Conservation (phyloP, 64 coral and sea anemone genomes). For the Montipora efflorescens region DNA sequence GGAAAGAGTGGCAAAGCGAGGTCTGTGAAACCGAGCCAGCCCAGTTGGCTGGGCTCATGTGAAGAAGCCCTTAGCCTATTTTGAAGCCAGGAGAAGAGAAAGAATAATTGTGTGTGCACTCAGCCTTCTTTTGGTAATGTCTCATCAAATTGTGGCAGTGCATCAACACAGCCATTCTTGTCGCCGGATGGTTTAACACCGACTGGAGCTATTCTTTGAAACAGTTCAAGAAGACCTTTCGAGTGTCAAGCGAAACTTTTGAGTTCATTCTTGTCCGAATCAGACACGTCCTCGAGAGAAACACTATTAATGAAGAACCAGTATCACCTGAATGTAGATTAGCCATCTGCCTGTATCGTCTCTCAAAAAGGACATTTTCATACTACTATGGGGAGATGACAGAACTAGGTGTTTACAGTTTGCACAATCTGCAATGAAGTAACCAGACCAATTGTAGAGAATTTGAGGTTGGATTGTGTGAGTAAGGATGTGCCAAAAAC, state of each 20-base stretch:
- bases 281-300: not conserved
- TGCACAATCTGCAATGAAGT: conserved; percentile 29
- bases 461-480: not conserved
- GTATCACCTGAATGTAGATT: not conserved
- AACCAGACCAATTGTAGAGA: conserved; percentile 12
- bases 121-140: not conserved
- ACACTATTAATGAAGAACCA: conserved; percentile 26
- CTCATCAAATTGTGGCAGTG: not conserved
- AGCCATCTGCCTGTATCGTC: conserved; percentile 49
- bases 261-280: not conserved
- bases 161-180: not conserved
- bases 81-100: not conserved
- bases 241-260: not conserved
- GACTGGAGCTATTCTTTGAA: no score
- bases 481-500: not conserved
- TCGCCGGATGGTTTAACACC: not conserved
- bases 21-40: no score
- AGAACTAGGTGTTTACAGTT: conserved; percentile 19
- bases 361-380: conserved; percentile 12
- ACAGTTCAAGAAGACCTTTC: not conserved
- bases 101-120: no score
- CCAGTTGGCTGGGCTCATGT: no score
- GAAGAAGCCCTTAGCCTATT: not conserved
- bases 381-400: conserved; percentile 24
- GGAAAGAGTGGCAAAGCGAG: no score